Percentiles rank a stretch among this genome's conserved stretches.
These are phyloP conservation scores for Octopus sinensis DNA, from an alignment of 1,140 invertebrate species.

Conservation along the genomic window DNA sequence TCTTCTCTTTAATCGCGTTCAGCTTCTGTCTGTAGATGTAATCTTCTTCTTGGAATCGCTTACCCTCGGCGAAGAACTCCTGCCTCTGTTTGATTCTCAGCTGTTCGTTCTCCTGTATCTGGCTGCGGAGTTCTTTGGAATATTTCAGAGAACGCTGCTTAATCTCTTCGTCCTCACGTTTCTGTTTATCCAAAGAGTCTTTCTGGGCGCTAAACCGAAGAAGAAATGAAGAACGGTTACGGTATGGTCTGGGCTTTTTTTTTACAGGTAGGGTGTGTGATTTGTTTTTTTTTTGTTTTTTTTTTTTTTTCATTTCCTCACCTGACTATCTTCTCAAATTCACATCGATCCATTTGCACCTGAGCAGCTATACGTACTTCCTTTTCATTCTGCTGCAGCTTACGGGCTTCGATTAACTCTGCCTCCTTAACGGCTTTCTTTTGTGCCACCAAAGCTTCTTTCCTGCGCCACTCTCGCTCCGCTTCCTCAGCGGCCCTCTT, in stretches of 20 bases:
- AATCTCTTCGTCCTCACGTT: conserved; percentile 43
- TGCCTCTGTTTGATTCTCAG: conserved; percentile 49
- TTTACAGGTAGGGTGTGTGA: no score
- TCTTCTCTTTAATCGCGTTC: conserved; percentile 57
- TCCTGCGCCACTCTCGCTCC: conserved; percentile 57
- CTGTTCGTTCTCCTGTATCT: conserved; percentile 56
- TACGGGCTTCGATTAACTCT: conserved; percentile 52
- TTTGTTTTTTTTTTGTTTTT: no score
- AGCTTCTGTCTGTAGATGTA: conserved; percentile 48
- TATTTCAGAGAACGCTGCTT: conserved; percentile 42
- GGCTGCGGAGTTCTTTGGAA: conserved; percentile 51
- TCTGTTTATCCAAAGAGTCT: conserved; percentile 56
- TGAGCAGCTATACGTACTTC: conserved; percentile 57
- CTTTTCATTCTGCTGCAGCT: conserved; percentile 54
- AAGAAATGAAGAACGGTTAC: neutral
- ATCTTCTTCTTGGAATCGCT: conserved; percentile 55
- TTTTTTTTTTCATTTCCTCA: conserved; percentile 19
- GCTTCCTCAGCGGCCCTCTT: conserved; percentile 57
- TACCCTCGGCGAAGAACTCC: conserved; percentile 58
- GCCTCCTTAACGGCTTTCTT: conserved; percentile 54
- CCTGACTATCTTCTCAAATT: conserved; percentile 57
- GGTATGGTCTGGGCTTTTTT: no score
- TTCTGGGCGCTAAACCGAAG: conserved; percentile 52
- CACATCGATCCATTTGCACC: conserved; percentile 54
- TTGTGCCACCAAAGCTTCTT: conserved; percentile 51